Evolutionary conservation across 2,888 invertebrate species (phyloP).

Genomic region (Clitarchus hookeri): DNA sequence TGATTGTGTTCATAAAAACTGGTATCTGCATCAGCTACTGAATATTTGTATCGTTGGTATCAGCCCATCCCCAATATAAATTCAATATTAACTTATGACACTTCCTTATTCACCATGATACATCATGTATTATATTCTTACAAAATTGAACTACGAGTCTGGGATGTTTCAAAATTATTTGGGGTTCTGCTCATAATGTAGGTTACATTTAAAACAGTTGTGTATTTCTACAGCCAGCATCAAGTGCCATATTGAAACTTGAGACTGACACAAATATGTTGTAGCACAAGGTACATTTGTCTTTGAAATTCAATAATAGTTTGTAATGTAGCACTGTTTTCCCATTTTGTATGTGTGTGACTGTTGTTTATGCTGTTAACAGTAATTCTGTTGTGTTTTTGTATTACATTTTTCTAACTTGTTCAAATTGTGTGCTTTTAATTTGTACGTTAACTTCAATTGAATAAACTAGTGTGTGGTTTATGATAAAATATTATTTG

Average conservation of each 20-base stretch:
- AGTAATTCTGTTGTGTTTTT: not conserved
- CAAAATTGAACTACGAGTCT: too few relatives aligned
- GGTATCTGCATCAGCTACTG: too few relatives aligned
- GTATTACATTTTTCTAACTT: not conserved
- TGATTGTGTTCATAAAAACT: too few relatives aligned
- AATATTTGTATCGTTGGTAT: too few relatives aligned
- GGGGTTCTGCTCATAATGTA: too few relatives aligned
- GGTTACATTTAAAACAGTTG: too few relatives aligned
- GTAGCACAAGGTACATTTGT: not conserved
- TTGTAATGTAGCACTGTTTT: not conserved
- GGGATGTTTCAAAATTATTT: too few relatives aligned
- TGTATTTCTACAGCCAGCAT: not conserved
- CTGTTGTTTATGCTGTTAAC: not conserved
- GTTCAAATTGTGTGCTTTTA: not conserved
- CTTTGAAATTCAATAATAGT: not conserved
- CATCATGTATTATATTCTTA: too few relatives aligned
- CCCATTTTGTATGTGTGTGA: not conserved
- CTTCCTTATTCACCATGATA: too few relatives aligned
- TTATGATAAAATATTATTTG: not conserved
- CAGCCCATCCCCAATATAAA: too few relatives aligned
- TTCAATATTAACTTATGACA: too few relatives aligned
- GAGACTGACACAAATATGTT: not conserved
- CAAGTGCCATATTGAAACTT: constrained; percentile 14
- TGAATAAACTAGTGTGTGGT: not conserved
- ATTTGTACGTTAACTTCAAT: not conserved